These are phyloP conservation scores for Synergus gifuensis DNA, from an alignment of 2,888 invertebrate species.

Conservation along the genomic window DNA sequence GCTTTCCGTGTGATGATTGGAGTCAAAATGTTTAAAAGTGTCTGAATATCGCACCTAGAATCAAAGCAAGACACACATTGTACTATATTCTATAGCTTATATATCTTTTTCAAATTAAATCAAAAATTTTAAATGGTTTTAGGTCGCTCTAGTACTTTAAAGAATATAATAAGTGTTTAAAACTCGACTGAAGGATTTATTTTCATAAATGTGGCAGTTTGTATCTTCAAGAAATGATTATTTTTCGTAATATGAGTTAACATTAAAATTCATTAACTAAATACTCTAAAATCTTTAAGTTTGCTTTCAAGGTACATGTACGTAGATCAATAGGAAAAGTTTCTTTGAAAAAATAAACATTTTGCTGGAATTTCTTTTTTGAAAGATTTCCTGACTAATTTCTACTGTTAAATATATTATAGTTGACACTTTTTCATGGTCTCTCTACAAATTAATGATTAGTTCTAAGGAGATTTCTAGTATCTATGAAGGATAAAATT, in stretches of 20 bases:
- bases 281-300: slow-evolving; percentile 1
- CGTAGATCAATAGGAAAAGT: slow-evolving; percentile 30
- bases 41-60: slow-evolving; percentile 10
- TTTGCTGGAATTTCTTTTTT: slow-evolving; percentile 45
- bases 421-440: slow-evolving; percentile 22
- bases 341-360: slow-evolving; percentile 55
- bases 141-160: not conserved
- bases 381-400: slow-evolving; percentile 3
- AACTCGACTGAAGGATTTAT: not conserved
- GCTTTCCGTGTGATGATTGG: slow-evolving; percentile 1
- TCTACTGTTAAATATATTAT: not conserved
- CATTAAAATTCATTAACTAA: not conserved
- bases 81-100: not conserved
- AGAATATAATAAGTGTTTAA: not conserved
- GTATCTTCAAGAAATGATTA: not conserved
- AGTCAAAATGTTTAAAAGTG: slow-evolving; percentile 3
- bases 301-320: slow-evolving; percentile 28
- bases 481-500: slow-evolving; percentile 2
- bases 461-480: slow-evolving; percentile 1
- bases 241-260: not conserved
- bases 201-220: not conserved
- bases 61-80: slow-evolving; percentile 20
- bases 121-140: not conserved
- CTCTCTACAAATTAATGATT: slow-evolving; percentile 17
- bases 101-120: not conserved